Evolutionary conservation across 2,113 vertebrate species (phyloP), one percentile per base, ranked within the genome.

Genomic region (Orcinus orca): DNA sequence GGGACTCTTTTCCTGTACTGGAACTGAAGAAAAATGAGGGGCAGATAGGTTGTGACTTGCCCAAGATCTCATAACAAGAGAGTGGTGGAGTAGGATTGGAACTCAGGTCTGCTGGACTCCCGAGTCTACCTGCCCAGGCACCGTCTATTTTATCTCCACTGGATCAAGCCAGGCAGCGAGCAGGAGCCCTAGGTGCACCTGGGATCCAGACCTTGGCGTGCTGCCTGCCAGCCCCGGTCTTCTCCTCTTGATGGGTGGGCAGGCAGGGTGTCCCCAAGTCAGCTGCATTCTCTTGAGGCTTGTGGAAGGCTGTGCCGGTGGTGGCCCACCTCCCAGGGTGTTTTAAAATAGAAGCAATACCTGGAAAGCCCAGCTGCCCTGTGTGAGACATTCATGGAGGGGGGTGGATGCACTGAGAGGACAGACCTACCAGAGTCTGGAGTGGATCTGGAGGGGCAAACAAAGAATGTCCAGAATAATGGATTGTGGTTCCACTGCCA

Each of bases 321-420:
- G 68, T 47, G 88, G 83, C 92, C 95, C 73, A 33, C 60, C 93
- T 84, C 50, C 63, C 92, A 88, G 83, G 8, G 31, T n/a, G 63
- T 92, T 96, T 94, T 94, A 96, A 98, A 97, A 97, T 98, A 97
- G 97, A 96, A 97, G 82, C 67, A 68, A 58, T 18, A 44, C 92
- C 87, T 95, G 94, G 95, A 96, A 97, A 97, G 92, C 87, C 3
- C 3, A 76, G 38, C 90, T 93, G 74, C 65, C 81, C 82, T 8
- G n/a, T 60, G 65, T 5, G 55, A 58, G 96, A 23, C 67, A 74
- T 20, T 33, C 8, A 23, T 55, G 95, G 82, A 53, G 21, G 67
- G 58, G 33, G 80, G 38, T 73, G 29, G 88, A 80, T 89, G 80
- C 25, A 0, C 21, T 12, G 82, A 23, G 36, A 71, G 18, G 55